Base-by-base conservation (phyloP, 2,797 vertebrate species). In the Rhinichthys osculus region DNA sequence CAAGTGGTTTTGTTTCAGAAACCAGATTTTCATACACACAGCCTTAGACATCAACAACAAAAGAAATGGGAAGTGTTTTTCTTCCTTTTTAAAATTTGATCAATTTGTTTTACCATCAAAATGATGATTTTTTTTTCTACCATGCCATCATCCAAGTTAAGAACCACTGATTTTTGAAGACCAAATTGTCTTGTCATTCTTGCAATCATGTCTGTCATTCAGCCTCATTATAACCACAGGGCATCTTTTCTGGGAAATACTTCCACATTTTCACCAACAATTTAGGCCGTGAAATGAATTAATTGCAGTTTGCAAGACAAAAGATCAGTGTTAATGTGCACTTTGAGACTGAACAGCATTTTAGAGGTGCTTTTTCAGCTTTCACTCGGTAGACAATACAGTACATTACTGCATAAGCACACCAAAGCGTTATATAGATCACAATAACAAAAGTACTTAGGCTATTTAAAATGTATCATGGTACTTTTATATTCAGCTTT, bases 361-460 rank as follows among this genome's bases (percentile, higher is more conserved):
- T 38, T 42, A 76, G 59, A 13, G 10, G 17, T 21, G 47, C 64
- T 72, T 83, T 30, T 11, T 54, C 54, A 59, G 52, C n/a, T 11
- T 86, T 47, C 21, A 33, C 13, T 42, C 33, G 17, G 1, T 82
- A 69, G 21, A 33, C 54, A 47, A 38, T 23, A 47, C 40, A 47
- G 38, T 66, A 47, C 50, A 78, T 77, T 59, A 62, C 11, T n/a
- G 44, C 10, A 52, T 35, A 13, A 30, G 27, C 40, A 77, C 62
- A 82, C 30, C n/a, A 64, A 54, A 64, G 42, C 69, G 4, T 73
- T 92, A 87, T 87, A 89, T 86, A 85, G 84, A 87, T 35, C 86
- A 54, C 82, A 50, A 44, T 83, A 67, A 77, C 72, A 88, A 91
- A 54, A 78, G 89, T 91, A 90, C 82, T 90, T 89, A n/a, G n/a